Base-by-base conservation (phyloP, 2,797 vertebrate species). In the Schizopygopsis pylzovi region DNA sequence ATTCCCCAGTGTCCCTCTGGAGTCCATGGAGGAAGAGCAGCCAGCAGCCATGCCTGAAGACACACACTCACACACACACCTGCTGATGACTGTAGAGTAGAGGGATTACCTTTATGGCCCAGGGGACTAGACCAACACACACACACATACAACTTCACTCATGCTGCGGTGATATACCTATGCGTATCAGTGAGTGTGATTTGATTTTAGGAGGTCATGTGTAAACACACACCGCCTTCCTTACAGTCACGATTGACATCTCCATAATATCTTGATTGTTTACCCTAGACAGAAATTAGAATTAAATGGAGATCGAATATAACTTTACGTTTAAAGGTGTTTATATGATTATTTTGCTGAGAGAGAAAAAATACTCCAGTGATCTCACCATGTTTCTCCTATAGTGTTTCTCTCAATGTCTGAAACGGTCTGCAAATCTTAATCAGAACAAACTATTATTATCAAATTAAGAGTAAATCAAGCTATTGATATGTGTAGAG, bases 21-120 rank as follows among this genome's bases (percentile, higher is more conserved):
- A 93, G 93, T 94, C 94, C 61, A 56, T 6, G 88, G 93, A 93
- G 91, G 91, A 95, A 93, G 91, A 94, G 93, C 94, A 93, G 93
- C 95, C 94, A 93, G 91, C 90, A 95, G 95, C 92, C 90, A 94
- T 93, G 95, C 95, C 94, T 90, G 92, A 83, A 95, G 95, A 94
- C 89, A 93, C 91, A 78, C 86, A 93, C 91, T 92, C 91, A 92
- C 91, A 85, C 63, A 59, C 22, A 67, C 86, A 94, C 89, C 93
- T 90, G 76, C 83, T 61, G 71, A 87, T 93, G 94, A 95, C 92
- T 92, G 91, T 91, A 91, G 92, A 89, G 91, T 90, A 93, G 90
- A 89, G 92, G 94, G 94, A 94, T 95, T 95, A 94, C 92, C 91
- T 93, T 86, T 78, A 92, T 92, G 92, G 89, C 94, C 93, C 92